Conservation (phyloP, 2,888 invertebrate genomes). For the Pseudanteris insignis region DNA sequence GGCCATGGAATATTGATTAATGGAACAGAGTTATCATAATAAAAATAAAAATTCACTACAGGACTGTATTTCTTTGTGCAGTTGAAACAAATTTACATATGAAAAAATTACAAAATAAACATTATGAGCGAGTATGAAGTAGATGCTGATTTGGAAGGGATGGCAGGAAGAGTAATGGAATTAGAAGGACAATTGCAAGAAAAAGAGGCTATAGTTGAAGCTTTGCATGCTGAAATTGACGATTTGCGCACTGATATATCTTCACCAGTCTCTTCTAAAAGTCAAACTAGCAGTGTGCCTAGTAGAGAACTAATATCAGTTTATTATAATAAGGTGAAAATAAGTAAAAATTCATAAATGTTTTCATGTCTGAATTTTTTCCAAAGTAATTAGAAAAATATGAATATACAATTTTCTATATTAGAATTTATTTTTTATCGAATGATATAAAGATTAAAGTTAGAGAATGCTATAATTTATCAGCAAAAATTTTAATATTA, state of each 20-base stretch:
- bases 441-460: too few species aligned
- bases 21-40: too few species aligned
- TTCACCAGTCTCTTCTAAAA: slow-evolving; percentile 68
- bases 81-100: too few species aligned
- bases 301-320: slow-evolving; percentile 79
- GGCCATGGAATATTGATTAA: too few species aligned
- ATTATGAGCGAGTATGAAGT: slow-evolving; percentile 63
- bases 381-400: neutral
- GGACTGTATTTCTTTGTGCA: too few species aligned
- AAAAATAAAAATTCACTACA: too few species aligned
- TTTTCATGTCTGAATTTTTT: too few species aligned
- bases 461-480: too few species aligned
- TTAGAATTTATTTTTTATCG: slow-evolving; percentile 1
- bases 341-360: too few species aligned
- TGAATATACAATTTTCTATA: neutral
- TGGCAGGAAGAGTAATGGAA: slow-evolving; percentile 64
- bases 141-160: slow-evolving; percentile 61
- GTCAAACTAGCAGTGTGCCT: slow-evolving; percentile 73
- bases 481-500: too few species aligned
- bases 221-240: slow-evolving; percentile 68
- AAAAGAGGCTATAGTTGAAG: slow-evolving; percentile 68
- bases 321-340: slow-evolving; percentile 73
- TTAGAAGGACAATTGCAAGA: slow-evolving; percentile 66
- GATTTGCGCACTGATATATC: slow-evolving; percentile 66
- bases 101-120: too few species aligned